Conservation (phyloP, 2,113 vertebrate species). For the Chionomys nivalis region DNA sequence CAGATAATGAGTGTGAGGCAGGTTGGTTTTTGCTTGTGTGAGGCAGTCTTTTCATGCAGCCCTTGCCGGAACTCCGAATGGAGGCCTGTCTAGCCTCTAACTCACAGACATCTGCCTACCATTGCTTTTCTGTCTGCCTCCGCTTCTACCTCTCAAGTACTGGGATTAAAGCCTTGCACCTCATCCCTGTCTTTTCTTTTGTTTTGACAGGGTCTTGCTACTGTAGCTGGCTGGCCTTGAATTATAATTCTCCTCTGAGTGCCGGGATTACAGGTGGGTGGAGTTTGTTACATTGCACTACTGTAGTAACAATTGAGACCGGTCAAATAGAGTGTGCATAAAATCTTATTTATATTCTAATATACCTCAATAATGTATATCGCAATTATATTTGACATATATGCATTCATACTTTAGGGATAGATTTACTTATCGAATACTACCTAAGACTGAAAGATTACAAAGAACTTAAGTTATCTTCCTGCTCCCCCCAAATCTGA, state of each 20-base stretch:
- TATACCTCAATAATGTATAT: neutral
- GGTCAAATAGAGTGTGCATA: neutral
- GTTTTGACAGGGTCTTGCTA: neutral
- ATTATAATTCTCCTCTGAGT: neutral
- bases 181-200: neutral
- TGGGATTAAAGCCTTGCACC: neutral
- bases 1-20: neutral
- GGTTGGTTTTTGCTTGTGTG: neutral
- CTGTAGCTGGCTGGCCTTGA: neutral
- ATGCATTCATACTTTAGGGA: neutral
- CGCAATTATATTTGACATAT: neutral
- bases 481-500: neutral
- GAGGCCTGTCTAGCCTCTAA: neutral
- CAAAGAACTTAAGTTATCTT: neutral
- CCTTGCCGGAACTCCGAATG: neutral
- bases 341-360: neutral
- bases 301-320: neutral
- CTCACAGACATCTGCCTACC: neutral
- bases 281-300: neutral
- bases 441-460: neutral
- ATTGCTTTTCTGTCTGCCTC: neutral
- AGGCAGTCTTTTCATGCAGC: neutral
- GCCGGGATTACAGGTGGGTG: neutral
- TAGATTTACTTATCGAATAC: neutral
- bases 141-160: neutral